These are phyloP conservation scores for Petrophora chlorosata DNA, from an alignment of 2,888 invertebrate species.

Conservation along the genomic window DNA sequence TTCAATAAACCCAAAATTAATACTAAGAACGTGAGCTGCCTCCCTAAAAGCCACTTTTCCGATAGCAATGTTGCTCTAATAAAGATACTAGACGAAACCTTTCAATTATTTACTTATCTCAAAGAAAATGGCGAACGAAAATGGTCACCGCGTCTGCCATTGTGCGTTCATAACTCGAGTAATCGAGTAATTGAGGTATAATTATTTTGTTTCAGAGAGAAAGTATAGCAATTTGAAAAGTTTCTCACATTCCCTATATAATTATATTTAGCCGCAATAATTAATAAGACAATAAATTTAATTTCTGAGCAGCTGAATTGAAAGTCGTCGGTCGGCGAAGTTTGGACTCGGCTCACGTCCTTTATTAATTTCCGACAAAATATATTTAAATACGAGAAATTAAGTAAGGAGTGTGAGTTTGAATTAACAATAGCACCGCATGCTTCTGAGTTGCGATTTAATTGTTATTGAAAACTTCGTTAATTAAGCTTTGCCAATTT, in stretches of 20 bases:
- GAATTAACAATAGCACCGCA: slow-evolving; percentile 30
- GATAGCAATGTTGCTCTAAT: slow-evolving; percentile 59
- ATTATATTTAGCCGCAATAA: slow-evolving; percentile 60
- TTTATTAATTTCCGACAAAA: slow-evolving; percentile 65
- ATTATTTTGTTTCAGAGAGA: slow-evolving; percentile 47
- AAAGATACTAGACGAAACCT: slow-evolving; percentile 51
- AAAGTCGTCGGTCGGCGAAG: slow-evolving; percentile 44
- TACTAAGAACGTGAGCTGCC: slow-evolving; percentile 67
- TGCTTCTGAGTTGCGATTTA: slow-evolving; percentile 22
- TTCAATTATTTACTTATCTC: slow-evolving; percentile 46
- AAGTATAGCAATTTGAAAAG: slow-evolving; percentile 41
- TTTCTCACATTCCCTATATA: slow-evolving; percentile 18
- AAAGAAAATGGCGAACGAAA: slow-evolving; percentile 41
- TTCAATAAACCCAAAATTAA: slow-evolving; percentile 80
- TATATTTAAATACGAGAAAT: slow-evolving; percentile 63
- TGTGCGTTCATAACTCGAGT: slow-evolving; percentile 36
- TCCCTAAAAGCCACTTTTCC: slow-evolving; percentile 57
- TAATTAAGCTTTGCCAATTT: slow-evolving; percentile 6
- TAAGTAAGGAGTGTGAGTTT: slow-evolving; percentile 46
- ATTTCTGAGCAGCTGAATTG: slow-evolving; percentile 53
- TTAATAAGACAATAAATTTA: slow-evolving; percentile 64
- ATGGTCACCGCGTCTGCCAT: slow-evolving; percentile 34
- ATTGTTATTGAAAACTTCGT: slow-evolving; percentile 10
- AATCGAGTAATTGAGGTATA: slow-evolving; percentile 36
- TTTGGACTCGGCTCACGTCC: slow-evolving; percentile 54